Conservation (phyloP, 1,140 invertebrate species). For the Propsilocerus akamusi region DNA sequence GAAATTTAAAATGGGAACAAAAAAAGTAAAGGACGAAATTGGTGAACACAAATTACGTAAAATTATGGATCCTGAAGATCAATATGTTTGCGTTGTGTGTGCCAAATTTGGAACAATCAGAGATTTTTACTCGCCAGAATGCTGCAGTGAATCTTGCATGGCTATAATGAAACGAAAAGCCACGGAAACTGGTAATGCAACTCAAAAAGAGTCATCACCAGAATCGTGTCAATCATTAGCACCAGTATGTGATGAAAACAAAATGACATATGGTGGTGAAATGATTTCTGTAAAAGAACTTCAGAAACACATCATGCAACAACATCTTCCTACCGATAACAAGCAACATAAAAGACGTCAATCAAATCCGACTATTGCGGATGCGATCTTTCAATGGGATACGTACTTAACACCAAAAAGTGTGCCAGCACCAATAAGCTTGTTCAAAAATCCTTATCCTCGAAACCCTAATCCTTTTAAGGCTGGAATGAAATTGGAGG, state of each 20-base stretch:
- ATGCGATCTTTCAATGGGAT: background rate
- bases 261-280: background rate
- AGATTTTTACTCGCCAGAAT: background rate
- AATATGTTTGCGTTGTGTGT: background rate
- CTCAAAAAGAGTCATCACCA: background rate
- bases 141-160: background rate
- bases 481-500: slow-evolving; percentile 83
- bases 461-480: slow-evolving; percentile 48
- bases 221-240: background rate
- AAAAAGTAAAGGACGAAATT: background rate
- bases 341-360: background rate
- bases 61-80: background rate
- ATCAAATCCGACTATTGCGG: background rate
- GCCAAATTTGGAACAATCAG: background rate
- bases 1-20: background rate
- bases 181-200: background rate
- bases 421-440: slow-evolving; percentile 40
- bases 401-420: background rate
- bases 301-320: background rate
- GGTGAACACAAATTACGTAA: background rate
- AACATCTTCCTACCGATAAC: background rate
- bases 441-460: slow-evolving; percentile 61
- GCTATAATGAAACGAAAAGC: background rate
- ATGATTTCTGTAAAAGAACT: background rate
- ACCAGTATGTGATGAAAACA: background rate